Conservation (phyloP, 2,797 vertebrate genomes). For the Gouania willdenowi region DNA sequence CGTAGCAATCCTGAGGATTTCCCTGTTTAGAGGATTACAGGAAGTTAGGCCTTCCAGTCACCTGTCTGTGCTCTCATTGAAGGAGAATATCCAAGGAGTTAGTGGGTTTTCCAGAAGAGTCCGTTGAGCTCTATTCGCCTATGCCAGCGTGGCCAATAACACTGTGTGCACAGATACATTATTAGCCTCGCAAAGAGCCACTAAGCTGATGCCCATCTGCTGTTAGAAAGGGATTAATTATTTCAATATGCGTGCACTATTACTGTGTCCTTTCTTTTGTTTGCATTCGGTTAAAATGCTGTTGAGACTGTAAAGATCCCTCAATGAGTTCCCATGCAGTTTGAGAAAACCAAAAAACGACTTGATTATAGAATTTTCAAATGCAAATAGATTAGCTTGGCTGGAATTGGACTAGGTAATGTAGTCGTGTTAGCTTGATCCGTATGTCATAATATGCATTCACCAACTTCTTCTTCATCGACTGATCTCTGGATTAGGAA, state of each 20-base stretch:
- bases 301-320: neutral
- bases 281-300: constrained; percentile 7
- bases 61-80: constrained; percentile 17
- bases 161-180: constrained; percentile 54
- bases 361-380: no score
- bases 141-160: constrained; percentile 33
- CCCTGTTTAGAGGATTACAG: constrained; percentile 16
- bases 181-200: constrained; percentile 43
- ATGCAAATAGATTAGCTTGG: no score
- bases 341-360: no score
- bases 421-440: no score
- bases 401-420: no score
- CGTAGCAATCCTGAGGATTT: constrained; percentile 9
- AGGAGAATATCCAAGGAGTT: constrained; percentile 6
- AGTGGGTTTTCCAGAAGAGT: constrained; percentile 7
- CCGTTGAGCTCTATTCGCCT: constrained; percentile 1
- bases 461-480: no score
- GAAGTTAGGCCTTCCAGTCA: constrained; percentile 3
- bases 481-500: no score
- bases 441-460: no score
- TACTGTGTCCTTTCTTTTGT: constrained; percentile 44
- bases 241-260: constrained; percentile 38
- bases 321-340: no score
- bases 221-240: constrained; percentile 55
- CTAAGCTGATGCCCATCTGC: constrained; percentile 58